phyloP scores from a whole-genome alignment of 1,140 invertebrate genomes.

The Halictus rubicundus region DNA sequence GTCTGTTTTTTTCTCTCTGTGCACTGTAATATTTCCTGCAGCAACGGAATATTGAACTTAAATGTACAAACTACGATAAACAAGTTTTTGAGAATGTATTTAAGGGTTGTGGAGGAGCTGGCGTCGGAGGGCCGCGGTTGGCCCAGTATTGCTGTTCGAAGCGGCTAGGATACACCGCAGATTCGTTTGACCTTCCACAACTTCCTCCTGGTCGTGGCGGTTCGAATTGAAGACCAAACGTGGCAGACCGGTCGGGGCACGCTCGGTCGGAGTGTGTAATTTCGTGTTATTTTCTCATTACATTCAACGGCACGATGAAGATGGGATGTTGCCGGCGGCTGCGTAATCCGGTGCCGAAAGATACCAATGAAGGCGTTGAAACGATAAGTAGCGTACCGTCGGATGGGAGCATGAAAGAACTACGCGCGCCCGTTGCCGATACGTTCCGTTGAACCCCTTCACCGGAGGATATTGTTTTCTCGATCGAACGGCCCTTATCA shows the following conservation, averaged over 20 bases:
- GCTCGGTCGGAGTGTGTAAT: slow-evolving; percentile 66
- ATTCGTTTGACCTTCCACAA: slow-evolving; percentile 14
- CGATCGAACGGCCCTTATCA: not conserved
- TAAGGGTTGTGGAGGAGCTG: too few species aligned
- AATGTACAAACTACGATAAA: too few species aligned
- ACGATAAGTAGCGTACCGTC: slow-evolving; percentile 47
- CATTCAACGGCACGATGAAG: slow-evolving; percentile 30
- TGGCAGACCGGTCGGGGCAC: slow-evolving; percentile 31
- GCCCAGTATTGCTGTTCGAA: not conserved
- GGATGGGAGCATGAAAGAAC: slow-evolving; percentile 1
- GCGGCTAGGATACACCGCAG: too few species aligned
- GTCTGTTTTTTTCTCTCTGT: too few species aligned
- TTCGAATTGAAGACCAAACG: slow-evolving; percentile 37
- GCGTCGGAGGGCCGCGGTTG: too few species aligned
- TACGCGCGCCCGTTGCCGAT: not conserved
- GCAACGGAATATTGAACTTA: too few species aligned
- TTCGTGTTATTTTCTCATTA: slow-evolving; percentile 71
- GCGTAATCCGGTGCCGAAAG: slow-evolving; percentile 58
- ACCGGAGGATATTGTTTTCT: not conserved
- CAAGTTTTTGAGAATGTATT: too few species aligned
- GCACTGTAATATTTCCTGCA: too few species aligned
- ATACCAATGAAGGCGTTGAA: slow-evolving; percentile 39
- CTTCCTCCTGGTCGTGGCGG: not conserved
- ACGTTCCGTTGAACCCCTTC: not conserved
- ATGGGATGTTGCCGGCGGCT: slow-evolving; percentile 40